Evolutionary conservation across 1,140 invertebrate genomes (phyloP).

Genomic region (Theocolax elegans): DNA sequence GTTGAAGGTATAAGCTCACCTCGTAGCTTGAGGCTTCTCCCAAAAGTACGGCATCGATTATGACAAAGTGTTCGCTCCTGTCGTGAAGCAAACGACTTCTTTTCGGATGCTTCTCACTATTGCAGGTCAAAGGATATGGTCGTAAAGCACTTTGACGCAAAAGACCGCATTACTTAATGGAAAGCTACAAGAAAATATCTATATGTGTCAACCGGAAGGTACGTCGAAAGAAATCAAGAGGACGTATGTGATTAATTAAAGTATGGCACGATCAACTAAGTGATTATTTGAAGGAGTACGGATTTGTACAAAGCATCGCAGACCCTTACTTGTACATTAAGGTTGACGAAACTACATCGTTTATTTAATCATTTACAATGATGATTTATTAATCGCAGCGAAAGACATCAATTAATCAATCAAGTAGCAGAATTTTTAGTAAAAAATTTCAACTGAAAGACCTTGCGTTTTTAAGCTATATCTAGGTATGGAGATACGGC

Average conservation of each 20-base stretch:
- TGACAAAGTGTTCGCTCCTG: too few species aligned
- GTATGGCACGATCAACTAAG: constrained; percentile 9
- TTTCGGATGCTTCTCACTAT: not conserved
- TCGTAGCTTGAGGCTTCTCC: constrained; percentile 4
- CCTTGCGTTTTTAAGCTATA: constrained; percentile 9
- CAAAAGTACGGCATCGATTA: not conserved
- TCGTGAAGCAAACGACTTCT: too few species aligned
- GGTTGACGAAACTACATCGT: not conserved
- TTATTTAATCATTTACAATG: constrained; percentile 1
- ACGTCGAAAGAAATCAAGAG: not conserved
- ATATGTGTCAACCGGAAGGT: constrained; percentile 4
- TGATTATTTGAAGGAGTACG: too few species aligned
- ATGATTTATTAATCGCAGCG: constrained; percentile 9
- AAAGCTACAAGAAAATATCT: not conserved
- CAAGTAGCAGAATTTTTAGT: not conserved
- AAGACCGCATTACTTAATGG: not conserved
- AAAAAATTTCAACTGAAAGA: constrained; percentile 19
- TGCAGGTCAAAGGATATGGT: not conserved
- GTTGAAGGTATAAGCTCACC: constrained; percentile 1
- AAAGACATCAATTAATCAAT: not conserved
- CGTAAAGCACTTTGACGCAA: too few species aligned
- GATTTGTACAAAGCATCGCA: not conserved
- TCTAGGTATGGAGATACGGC: constrained; percentile 28
- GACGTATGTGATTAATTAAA: constrained; percentile 1
- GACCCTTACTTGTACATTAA: constrained; percentile 12